These are phyloP conservation scores for Abrostola tripartita DNA, from an alignment of 2,888 invertebrate genomes.

Conservation along the genomic window DNA sequence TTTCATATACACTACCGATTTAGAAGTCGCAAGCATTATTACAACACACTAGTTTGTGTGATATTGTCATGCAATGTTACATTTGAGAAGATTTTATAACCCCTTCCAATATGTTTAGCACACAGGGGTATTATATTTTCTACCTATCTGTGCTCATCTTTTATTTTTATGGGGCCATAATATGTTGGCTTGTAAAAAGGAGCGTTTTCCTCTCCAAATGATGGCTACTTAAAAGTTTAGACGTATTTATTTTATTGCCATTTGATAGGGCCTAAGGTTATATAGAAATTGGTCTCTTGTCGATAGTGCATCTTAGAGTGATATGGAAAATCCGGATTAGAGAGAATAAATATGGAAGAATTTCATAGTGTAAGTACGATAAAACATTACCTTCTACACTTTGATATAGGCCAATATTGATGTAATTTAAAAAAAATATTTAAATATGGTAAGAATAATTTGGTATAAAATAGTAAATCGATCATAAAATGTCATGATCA, in stretches of 20 bases:
- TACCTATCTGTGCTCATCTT: constrained; percentile 13
- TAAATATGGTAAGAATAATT: no score
- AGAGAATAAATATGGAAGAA: no score
- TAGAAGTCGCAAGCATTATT: constrained; percentile 14
- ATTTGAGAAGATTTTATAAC: constrained; percentile 24
- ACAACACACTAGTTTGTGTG: constrained; percentile 20
- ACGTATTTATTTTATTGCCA: constrained; percentile 7
- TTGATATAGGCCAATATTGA: no score
- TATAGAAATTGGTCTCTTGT: not conserved
- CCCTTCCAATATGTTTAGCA: constrained; percentile 17
- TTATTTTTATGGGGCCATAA: constrained; percentile 17
- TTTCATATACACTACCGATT: constrained; percentile 2
- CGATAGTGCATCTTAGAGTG: not conserved
- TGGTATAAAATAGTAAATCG: no score
- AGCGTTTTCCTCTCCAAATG: constrained; percentile 1
- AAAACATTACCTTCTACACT: no score
- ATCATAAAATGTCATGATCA: no score
- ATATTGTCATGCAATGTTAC: constrained; percentile 31
- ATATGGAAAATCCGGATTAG: no score
- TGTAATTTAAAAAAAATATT: no score
- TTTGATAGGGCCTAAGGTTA: not conserved
- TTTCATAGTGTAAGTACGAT: no score
- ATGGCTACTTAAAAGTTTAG: not conserved
- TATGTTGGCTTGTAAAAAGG: not conserved
- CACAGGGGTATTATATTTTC: constrained; percentile 17